These are phyloP conservation scores for Macheiramphus alcinus DNA, from an alignment of 2,113 vertebrate species.

Conservation along the genomic window DNA sequence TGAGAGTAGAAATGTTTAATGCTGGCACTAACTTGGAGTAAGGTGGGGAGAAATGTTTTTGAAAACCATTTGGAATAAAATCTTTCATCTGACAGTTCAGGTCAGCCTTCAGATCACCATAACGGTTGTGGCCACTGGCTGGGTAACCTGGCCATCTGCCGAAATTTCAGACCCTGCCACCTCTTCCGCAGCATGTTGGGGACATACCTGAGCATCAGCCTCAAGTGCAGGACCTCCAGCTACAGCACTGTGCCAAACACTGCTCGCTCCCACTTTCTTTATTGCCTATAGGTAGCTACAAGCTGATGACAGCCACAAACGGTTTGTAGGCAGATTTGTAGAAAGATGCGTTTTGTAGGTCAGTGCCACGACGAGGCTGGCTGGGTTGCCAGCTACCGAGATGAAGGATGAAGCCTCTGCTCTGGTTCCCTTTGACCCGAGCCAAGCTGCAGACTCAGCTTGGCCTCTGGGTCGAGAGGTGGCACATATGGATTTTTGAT, in stretches of 20 bases:
- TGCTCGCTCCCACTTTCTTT: background rate
- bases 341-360: background rate
- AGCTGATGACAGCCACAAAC: fast-evolving
- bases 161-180: background rate
- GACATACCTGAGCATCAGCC: background rate
- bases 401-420: background rate
- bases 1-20: background rate
- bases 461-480: background rate
- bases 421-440: background rate
- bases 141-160: background rate
- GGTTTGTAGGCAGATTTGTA: background rate
- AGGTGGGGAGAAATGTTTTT: background rate
- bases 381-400: background rate
- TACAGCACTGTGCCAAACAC: background rate
- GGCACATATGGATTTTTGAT: conserved; percentile 45
- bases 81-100: background rate
- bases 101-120: background rate
- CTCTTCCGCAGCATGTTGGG: fast-evolving
- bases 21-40: background rate
- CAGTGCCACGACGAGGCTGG: fast-evolving
- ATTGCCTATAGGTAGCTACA: background rate
- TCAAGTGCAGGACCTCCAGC: fast-evolving
- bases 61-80: background rate
- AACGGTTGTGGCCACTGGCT: background rate
- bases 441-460: background rate